Base-by-base conservation (phyloP, 2,888 invertebrate genomes). In the Cryptus viduatorius region DNA sequence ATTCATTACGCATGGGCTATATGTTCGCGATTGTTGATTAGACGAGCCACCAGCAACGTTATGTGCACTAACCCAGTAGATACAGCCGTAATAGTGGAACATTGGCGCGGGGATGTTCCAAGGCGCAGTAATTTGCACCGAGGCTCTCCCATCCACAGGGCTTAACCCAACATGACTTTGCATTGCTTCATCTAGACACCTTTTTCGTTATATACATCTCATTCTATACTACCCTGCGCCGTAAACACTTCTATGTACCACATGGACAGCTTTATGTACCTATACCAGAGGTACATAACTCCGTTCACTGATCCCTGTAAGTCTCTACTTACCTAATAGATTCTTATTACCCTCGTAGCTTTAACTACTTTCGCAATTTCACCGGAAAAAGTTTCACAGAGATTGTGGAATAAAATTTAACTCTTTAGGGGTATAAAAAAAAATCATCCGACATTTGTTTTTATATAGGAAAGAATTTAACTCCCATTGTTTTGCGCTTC, bases 41-140 rank as follows among this genome's bases (percentile, higher is more conserved):
- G 19, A 19, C 53, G 16, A 1, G 0, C 8, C 3, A 48, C 46
- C 46, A 8, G 16, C 53, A 37, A 8, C 53, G 0, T 8, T 1
- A 10, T 10, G 53, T 16, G 19, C 16, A 53, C 8, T 53, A 8
- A 16, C 16, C 16, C 16, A 37, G 16, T 50, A 3, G 1, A 50
- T 4, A 56, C 14, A 4, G 37, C 8, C 37, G 37, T 37, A 37
- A 24, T 44, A 72, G 71, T 37, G 44, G 19, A 71, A 72, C 53
- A 24, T 72, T 37, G 19, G 42, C 53, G 8, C 56, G n/a, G 37
- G 48, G 69, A 50, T 31, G 69, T 31, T 69, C 16, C 50, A 69
- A 50, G 69, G 44, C 71, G 71, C 71, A 56, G 56, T 56, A 72
- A 72, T 59, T 72, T 72, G 53, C 56, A 72, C 24, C 48, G 48